phyloP scores from a whole-genome alignment of 1,140 invertebrate genomes.

The Dendroctonus valens region DNA sequence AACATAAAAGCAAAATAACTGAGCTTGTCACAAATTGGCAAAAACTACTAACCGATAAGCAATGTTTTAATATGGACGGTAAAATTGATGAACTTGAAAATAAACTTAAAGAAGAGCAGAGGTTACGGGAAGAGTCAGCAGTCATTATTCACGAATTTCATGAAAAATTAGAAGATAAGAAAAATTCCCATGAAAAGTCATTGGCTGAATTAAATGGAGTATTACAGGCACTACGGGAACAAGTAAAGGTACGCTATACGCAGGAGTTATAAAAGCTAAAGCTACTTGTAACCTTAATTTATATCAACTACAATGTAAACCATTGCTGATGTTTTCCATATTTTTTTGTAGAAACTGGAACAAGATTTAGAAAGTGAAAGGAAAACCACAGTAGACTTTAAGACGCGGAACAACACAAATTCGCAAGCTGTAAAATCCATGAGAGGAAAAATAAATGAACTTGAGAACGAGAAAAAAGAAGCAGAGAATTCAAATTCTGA shows the following conservation, averaged over 20 bases:
- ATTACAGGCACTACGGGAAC: constrained; percentile 37
- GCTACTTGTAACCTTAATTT: background rate
- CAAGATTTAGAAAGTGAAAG: constrained; percentile 42
- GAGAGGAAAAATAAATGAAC: constrained; percentile 36
- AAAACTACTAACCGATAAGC: constrained; percentile 33
- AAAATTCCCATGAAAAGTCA: constrained; percentile 34
- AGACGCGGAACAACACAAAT: constrained; percentile 27
- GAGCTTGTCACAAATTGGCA: constrained; percentile 40
- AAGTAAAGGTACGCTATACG: constrained; percentile 33
- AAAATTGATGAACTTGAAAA: constrained; percentile 35
- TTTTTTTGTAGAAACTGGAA: constrained; percentile 41
- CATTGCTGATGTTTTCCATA: constrained; percentile 9
- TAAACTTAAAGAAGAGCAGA: constrained; percentile 37
- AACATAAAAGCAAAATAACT: constrained; percentile 39
- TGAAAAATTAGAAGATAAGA: constrained; percentile 38
- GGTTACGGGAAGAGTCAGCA: constrained; percentile 34
- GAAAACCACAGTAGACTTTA: constrained; percentile 36
- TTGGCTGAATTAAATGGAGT: constrained; percentile 36
- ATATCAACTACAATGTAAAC: background rate
- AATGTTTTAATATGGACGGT: constrained; percentile 14
- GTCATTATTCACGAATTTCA: constrained; percentile 35
- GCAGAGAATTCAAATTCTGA: constrained; percentile 35
- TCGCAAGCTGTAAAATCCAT: constrained; percentile 35
- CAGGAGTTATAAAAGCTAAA: background rate
- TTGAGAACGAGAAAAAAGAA: constrained; percentile 38